A percentile compares a stretch with the other conserved stretches of the same genome.
These are phyloP conservation scores for Scortum barcoo DNA, from an alignment of 2,113 vertebrate genomes.

Conservation along the genomic window DNA sequence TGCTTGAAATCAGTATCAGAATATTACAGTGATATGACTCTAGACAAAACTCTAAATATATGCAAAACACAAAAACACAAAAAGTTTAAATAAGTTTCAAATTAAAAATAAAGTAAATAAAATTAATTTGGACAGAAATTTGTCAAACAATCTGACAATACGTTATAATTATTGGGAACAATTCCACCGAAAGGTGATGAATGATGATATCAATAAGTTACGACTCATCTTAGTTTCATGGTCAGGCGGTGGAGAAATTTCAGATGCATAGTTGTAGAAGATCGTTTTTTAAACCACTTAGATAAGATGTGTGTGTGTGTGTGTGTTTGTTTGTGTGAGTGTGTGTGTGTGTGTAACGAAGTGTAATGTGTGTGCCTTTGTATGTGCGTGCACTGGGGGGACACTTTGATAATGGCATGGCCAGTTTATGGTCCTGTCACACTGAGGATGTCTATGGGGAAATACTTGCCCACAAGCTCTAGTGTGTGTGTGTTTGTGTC, in stretches of 20 bases:
- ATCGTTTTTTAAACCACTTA: conserved; percentile 31
- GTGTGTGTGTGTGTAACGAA: conserved; percentile 27
- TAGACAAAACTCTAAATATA: not conserved
- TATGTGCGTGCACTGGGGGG: conserved; percentile 78
- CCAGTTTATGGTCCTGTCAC: conserved; percentile 93
- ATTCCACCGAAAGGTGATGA: not conserved
- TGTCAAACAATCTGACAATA: not conserved
- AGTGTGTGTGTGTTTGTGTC: conserved; percentile 49
- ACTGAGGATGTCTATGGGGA: conserved; percentile 88
- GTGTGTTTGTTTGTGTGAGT: conserved; percentile 24
- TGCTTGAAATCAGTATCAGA: not conserved
- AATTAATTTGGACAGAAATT: not conserved
- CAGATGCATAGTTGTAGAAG: not conserved
- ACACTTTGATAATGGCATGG: conserved; percentile 96
- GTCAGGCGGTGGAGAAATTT: conserved; percentile 1
- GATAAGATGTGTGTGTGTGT: conserved; percentile 41
- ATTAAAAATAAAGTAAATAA: not conserved
- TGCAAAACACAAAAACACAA: not conserved
- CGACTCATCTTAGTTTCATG: not conserved
- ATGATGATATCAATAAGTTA: not conserved
- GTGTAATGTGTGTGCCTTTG: conserved; percentile 26
- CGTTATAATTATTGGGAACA: not conserved
- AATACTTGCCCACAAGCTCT: conserved; percentile 80
- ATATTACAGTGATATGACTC: not conserved
- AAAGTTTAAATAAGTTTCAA: not conserved